phyloP scores from a whole-genome alignment of 2,888 invertebrate species.

The Steinernema hermaphroditum region DNA sequence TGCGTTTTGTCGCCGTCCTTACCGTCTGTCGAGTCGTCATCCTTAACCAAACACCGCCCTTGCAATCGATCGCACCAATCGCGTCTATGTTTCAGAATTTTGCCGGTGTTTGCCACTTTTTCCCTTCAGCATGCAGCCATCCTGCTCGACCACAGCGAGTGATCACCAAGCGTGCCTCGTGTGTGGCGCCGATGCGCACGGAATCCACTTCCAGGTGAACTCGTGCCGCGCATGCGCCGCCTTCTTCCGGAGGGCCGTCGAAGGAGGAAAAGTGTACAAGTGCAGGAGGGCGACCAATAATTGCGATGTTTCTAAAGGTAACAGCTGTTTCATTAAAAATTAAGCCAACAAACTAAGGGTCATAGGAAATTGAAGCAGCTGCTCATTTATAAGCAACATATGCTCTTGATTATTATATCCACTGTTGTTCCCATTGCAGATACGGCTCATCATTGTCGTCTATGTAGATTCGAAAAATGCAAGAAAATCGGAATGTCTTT shows the following conservation, averaged over 20 bases:
- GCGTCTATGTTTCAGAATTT: too few species aligned
- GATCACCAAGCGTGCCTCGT: slow-evolving; percentile 20
- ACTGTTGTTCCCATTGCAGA: neutral
- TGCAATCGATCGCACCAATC: too few species aligned
- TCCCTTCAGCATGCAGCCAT: too few species aligned
- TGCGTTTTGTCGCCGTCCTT: too few species aligned
- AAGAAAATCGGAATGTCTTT: slow-evolving; percentile 5
- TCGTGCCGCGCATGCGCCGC: slow-evolving; percentile 36
- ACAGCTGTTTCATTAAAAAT: too few species aligned
- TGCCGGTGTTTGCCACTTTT: too few species aligned
- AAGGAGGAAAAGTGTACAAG: slow-evolving; percentile 26
- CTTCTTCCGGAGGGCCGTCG: slow-evolving; percentile 29
- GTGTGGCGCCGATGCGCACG: slow-evolving; percentile 33
- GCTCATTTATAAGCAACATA: too few species aligned
- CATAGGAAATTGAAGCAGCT: too few species aligned
- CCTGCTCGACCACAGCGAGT: neutral
- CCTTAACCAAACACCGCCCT: too few species aligned
- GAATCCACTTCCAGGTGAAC: slow-evolving; percentile 35
- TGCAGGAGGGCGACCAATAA: slow-evolving; percentile 30
- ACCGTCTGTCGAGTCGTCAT: too few species aligned
- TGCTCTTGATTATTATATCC: neutral
- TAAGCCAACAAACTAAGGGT: too few species aligned
- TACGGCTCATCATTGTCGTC: neutral
- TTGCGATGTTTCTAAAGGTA: slow-evolving; percentile 35
- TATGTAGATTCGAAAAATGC: neutral